Conservation (phyloP, 23 tunicate genomes). For the Trididemnum miniatum region DNA sequence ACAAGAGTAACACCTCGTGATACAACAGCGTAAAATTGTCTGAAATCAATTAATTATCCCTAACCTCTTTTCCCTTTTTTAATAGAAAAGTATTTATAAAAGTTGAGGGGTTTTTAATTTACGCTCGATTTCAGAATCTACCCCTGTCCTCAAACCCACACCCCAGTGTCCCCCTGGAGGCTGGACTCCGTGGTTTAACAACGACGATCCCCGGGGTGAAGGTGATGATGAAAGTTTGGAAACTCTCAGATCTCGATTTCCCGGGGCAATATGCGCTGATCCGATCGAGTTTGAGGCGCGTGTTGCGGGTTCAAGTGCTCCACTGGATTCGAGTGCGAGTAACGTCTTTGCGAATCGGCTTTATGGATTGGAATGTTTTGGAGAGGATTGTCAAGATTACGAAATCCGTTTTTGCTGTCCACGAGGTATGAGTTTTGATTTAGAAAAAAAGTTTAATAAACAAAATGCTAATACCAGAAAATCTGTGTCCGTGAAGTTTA, state of each 20-base stretch:
- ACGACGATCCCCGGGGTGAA: constrained; percentile 1
- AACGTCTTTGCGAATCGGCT: neutral
- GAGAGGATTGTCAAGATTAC: constrained; percentile 5
- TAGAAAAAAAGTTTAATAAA: neutral
- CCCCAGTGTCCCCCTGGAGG: neutral
- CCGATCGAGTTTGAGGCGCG: constrained; percentile 22
- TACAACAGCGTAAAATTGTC: too few relatives aligned
- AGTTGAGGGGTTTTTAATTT: neutral
- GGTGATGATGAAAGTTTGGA: constrained; percentile 22
- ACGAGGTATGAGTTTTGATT: too few relatives aligned
- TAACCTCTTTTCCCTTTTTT: too few relatives aligned
- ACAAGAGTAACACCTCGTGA: too few relatives aligned
- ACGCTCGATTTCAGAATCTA: neutral
- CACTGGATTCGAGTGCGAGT: neutral
- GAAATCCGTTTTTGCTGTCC: constrained; percentile 33
- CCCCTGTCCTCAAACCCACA: neutral
- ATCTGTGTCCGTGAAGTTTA: neutral
- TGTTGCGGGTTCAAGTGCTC: neutral
- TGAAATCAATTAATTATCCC: too few relatives aligned
- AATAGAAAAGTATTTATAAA: too few relatives aligned
- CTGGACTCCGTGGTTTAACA: constrained; percentile 31
- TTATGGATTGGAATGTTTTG: constrained; percentile 16
- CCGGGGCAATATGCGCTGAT: constrained; percentile 1
- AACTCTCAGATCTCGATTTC: neutral
- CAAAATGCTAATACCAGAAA: neutral